Conservation (phyloP, 1,140 invertebrate genomes). For the Phymastichus coffea region DNA sequence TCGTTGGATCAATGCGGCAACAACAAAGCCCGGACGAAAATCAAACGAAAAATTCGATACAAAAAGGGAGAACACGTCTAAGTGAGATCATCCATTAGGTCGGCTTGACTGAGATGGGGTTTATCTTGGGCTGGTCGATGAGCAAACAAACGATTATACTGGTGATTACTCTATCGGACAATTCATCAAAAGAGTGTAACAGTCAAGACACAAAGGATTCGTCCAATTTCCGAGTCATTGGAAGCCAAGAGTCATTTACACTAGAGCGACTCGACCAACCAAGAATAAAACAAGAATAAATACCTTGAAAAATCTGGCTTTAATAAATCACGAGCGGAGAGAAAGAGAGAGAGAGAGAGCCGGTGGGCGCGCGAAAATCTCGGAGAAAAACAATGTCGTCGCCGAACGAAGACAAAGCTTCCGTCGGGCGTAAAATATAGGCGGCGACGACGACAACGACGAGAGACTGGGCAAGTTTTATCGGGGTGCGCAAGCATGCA, state of each 20-base stretch:
- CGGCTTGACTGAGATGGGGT: no score
- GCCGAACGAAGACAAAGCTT: slow-evolving; percentile 29
- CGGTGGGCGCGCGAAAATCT: slow-evolving; percentile 8
- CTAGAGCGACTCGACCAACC: no score
- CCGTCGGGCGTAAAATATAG: slow-evolving; percentile 26
- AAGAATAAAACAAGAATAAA: background rate
- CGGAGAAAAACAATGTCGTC: slow-evolving; percentile 26
- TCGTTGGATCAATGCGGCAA: no score
- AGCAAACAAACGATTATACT: no score
- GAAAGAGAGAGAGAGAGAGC: no score
- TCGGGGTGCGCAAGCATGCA: background rate
- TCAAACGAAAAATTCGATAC: background rate
- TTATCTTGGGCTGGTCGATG: background rate
- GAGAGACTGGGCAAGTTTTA: slow-evolving; percentile 19
- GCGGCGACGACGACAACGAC: background rate
- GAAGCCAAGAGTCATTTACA: no score
- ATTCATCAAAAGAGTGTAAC: no score
- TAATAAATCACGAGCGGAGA: slow-evolving; percentile 19
- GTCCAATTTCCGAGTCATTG: no score
- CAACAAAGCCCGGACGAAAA: no score
- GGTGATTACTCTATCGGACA: no score
- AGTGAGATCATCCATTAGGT: slow-evolving; percentile 4
- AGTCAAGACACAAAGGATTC: no score
- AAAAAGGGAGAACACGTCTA: background rate
- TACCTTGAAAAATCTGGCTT: slow-evolving; percentile 14